Percentiles rank a stretch among this genome's conserved stretches.
phyloP scores from a whole-genome alignment of 2,888 invertebrate genomes.

The Campoplex capitator region DNA sequence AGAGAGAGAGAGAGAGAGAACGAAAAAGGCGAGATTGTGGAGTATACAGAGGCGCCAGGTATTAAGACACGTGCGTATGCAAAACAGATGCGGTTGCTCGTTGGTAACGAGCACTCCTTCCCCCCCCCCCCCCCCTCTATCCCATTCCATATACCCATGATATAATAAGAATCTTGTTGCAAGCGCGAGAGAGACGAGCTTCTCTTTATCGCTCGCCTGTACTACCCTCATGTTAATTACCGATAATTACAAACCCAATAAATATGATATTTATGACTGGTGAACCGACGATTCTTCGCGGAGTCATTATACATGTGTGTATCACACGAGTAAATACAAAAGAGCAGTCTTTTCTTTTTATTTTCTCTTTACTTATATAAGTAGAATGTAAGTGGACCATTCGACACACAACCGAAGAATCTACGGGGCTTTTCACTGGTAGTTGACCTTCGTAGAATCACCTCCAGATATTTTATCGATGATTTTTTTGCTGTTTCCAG shows the following conservation, averaged over 20 bases:
- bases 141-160: conserved; percentile 50
- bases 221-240: conserved; percentile 79
- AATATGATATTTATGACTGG: conserved; percentile 78
- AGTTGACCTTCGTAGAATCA: background rate
- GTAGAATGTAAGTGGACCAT: background rate
- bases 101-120: conserved; percentile 73
- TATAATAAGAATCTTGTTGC: conserved; percentile 77
- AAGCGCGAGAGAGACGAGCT: conserved; percentile 39
- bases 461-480: background rate
- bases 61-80: conserved; percentile 75
- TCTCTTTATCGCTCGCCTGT: conserved; percentile 62
- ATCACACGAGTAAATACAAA: conserved; percentile 32
- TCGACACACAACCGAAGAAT: background rate
- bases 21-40: conserved; percentile 52
- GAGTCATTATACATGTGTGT: conserved; percentile 43
- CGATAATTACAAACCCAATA: conserved; percentile 81
- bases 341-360: background rate
- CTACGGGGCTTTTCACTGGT: background rate
- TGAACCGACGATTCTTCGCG: conserved; percentile 40
- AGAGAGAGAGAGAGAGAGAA: conserved; percentile 47
- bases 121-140: background rate
- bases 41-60: conserved; percentile 55
- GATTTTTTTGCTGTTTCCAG: background rate
- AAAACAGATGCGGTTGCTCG: conserved; percentile 76
- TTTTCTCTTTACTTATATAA: background rate